A percentile compares a stretch with the other conserved stretches of the same genome.
Conservation (phyloP, 2,888 invertebrate genomes). For the Ptilodon capucinus region DNA sequence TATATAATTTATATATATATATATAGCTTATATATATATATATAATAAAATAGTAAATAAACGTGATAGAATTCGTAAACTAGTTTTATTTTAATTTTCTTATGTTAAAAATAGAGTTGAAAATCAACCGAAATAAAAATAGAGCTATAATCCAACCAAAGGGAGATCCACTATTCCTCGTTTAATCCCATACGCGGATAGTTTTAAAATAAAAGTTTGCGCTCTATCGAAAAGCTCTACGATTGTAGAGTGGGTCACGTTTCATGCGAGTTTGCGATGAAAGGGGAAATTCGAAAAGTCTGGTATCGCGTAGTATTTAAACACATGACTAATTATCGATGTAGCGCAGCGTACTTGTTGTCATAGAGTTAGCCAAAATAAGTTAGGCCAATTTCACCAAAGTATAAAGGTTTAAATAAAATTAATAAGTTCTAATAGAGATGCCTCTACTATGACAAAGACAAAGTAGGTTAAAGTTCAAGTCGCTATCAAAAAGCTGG, state of each 20-base stretch:
- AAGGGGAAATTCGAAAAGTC: not conserved
- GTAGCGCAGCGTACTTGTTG: not conserved
- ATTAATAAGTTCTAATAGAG: not conserved
- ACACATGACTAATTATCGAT: not conserved
- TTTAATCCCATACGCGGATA: slow-evolving; percentile 2
- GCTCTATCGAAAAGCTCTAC: slow-evolving; percentile 14
- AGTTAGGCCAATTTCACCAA: too few relatives aligned
- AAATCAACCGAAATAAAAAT: not conserved
- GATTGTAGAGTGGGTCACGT: slow-evolving; percentile 19
- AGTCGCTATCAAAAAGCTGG: not conserved
- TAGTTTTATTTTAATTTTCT: too few relatives aligned
- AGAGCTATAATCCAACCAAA: not conserved
- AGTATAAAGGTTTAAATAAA: too few relatives aligned
- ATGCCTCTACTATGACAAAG: not conserved
- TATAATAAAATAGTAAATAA: too few relatives aligned
- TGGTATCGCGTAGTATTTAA: not conserved
- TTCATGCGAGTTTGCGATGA: slow-evolving; percentile 27
- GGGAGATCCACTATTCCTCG: not conserved
- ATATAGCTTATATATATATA: too few relatives aligned
- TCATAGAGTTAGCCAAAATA: not conserved
- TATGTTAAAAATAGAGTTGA: not conserved
- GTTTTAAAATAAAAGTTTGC: slow-evolving; percentile 12
- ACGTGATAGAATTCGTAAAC: too few relatives aligned
- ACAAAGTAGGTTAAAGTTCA: not conserved
- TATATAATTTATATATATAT: too few relatives aligned